Conservation (phyloP, 2,888 invertebrate species). For the Melinaea marsaeus region DNA sequence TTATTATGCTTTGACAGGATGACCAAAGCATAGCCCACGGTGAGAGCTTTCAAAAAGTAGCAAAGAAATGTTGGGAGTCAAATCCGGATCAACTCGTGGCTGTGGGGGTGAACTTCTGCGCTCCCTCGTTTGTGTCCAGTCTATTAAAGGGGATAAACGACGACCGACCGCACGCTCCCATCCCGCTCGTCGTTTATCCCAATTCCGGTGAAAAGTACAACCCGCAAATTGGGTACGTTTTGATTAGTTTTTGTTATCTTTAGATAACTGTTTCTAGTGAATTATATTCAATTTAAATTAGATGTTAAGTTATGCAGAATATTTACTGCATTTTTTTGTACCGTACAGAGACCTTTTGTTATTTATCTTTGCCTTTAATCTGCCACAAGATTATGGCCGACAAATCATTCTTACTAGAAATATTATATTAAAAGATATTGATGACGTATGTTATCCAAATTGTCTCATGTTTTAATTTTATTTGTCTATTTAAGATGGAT, state of each 20-base stretch:
- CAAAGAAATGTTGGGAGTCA: no score
- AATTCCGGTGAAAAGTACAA: slow-evolving; percentile 93
- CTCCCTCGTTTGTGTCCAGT: slow-evolving; percentile 64
- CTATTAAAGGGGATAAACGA: slow-evolving; percentile 71
- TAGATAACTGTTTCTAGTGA: not conserved
- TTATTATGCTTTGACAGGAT: slow-evolving; percentile 50
- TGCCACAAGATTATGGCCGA: no score
- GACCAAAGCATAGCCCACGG: slow-evolving; percentile 85
- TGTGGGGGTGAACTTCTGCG: slow-evolving; percentile 93
- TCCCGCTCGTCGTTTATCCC: slow-evolving; percentile 93
- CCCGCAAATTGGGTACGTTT: slow-evolving; percentile 80
- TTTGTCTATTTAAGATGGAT: slow-evolving; percentile 79
- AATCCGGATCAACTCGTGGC: slow-evolving; percentile 86
- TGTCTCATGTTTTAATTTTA: no score
- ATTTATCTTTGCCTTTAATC: no score
- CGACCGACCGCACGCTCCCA: slow-evolving; percentile 68
- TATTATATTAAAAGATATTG: no score
- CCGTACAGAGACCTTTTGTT: no score
- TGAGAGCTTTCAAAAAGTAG: slow-evolving; percentile 86
- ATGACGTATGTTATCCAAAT: no score
- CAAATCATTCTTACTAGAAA: no score
- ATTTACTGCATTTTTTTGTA: not conserved
- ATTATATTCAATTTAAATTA: slow-evolving; percentile 1
- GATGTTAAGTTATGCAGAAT: slow-evolving; percentile 11
- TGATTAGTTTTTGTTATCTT: slow-evolving; percentile 6